Evolutionary conservation across 1,140 invertebrate species (phyloP).

Genomic region (Daktulosphaira vitifoliae): DNA sequence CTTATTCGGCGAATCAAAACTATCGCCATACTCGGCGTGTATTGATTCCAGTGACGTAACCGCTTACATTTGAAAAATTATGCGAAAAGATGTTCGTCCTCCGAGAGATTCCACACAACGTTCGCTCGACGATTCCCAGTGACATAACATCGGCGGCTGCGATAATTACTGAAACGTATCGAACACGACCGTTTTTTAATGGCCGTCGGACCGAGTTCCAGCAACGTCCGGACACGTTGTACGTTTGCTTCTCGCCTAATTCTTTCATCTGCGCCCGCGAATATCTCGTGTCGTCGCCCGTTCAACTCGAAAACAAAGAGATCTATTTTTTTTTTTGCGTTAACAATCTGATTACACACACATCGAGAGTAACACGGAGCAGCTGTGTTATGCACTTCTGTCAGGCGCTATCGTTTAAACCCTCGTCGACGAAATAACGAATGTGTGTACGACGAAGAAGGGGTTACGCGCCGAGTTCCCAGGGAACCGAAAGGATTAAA

Average conservation of each 20-base stretch:
- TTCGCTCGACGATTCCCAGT: too few species aligned
- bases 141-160: too few species aligned
- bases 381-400: neutral
- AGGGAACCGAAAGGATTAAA: constrained; percentile 32
- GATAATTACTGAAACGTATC: too few species aligned
- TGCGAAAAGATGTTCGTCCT: too few species aligned
- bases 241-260: too few species aligned
- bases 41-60: constrained; percentile 29
- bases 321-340: too few species aligned
- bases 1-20: constrained; percentile 29
- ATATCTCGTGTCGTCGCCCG: neutral
- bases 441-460: neutral
- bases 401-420: constrained; percentile 5
- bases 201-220: too few species aligned
- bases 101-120: too few species aligned
- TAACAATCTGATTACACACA: constrained; percentile 28
- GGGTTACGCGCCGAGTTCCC: constrained; percentile 19
- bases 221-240: too few species aligned
- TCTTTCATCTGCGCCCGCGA: too few species aligned
- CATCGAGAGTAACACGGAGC: neutral
- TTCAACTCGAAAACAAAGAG: constrained; percentile 19
- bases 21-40: constrained; percentile 18
- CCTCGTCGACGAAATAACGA: constrained; percentile 12
- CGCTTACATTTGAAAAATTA: constrained; percentile 6
- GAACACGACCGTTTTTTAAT: too few species aligned